Evolutionary conservation across 2,113 vertebrate genomes (phyloP).

Genomic region (Ginglymostoma cirratum): DNA sequence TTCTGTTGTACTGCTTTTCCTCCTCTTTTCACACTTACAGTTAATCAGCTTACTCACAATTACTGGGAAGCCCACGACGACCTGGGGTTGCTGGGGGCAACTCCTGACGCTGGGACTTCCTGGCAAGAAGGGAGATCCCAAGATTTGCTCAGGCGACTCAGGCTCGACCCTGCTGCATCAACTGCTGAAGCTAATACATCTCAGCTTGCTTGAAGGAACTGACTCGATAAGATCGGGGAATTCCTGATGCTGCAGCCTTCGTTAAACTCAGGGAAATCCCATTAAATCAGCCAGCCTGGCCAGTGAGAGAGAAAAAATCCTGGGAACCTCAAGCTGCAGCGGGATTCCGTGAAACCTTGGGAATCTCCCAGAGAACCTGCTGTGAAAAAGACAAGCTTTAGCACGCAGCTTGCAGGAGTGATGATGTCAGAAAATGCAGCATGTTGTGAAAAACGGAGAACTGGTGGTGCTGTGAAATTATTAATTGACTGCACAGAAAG

Average conservation of each 20-base stretch:
- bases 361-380: neutral
- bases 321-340: neutral
- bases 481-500: neutral
- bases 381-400: neutral
- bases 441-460: neutral
- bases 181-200: neutral
- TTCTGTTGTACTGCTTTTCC: neutral
- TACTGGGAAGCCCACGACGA: neutral
- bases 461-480: conserved; percentile 13
- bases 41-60: neutral
- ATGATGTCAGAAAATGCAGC: neutral
- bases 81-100: neutral
- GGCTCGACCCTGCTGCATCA: neutral
- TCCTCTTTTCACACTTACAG: neutral
- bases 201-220: neutral
- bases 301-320: neutral
- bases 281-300: neutral
- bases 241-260: neutral
- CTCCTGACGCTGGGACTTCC: neutral
- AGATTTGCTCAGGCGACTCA: neutral
- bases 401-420: neutral
- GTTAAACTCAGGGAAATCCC: neutral
- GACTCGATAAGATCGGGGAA: neutral
- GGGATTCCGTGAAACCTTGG: neutral
- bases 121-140: neutral